Conservation (phyloP, 1,140 invertebrate genomes). For the Phymastichus coffea region DNA sequence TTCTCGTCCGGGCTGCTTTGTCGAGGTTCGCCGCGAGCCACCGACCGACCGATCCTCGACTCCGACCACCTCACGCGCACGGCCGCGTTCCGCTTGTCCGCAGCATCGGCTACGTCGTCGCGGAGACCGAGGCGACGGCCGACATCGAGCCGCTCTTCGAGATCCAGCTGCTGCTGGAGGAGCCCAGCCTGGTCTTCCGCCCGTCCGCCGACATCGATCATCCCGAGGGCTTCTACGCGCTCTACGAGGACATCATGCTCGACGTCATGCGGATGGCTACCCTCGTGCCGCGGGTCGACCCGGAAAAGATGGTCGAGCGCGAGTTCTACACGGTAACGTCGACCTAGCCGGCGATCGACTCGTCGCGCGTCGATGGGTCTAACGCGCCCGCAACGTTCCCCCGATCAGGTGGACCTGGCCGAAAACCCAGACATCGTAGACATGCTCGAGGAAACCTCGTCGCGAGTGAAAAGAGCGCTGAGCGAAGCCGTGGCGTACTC, state of each 20-base stretch:
- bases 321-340: constrained; percentile 44
- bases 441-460: constrained; percentile 48
- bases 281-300: constrained; percentile 65
- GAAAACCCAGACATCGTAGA: constrained; percentile 45
- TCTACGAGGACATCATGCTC: constrained; percentile 61
- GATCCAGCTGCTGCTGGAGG: constrained; percentile 64
- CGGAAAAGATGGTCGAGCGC: constrained; percentile 40
- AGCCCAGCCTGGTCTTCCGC: constrained; percentile 63
- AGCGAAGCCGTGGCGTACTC: constrained; percentile 38
- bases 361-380: no score
- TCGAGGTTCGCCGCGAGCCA: constrained; percentile 46
- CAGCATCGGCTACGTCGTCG: constrained; percentile 55
- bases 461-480: constrained; percentile 42
- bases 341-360: no score
- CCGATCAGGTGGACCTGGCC: constrained; percentile 39
- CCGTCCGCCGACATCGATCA: constrained; percentile 64
- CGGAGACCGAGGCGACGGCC: constrained; percentile 51
- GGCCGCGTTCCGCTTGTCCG: no score
- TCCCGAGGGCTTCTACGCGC: constrained; percentile 61
- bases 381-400: no score
- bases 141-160: constrained; percentile 60
- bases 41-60: no score
- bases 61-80: no score
- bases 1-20: constrained; percentile 60
- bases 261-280: constrained; percentile 69